phyloP scores from a whole-genome alignment of 2,797 vertebrate genomes.

The Scolopax bukidnonensis region DNA sequence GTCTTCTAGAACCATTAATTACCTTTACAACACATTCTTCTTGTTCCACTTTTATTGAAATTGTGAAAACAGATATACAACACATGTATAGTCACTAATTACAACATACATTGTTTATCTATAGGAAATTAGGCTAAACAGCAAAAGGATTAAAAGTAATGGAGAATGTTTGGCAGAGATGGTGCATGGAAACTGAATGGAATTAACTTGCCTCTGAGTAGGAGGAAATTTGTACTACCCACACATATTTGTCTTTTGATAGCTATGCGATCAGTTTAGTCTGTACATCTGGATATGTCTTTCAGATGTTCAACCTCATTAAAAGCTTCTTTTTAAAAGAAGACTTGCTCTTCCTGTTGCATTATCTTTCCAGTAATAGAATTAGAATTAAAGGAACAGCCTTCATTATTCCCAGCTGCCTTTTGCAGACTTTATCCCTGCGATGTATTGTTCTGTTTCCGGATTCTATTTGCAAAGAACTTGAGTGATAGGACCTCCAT shows the following conservation, averaged over 20 bases:
- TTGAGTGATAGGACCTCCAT: not conserved
- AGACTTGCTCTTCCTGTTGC: not conserved
- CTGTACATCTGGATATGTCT: conserved; percentile 19
- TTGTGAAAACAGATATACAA: not conserved
- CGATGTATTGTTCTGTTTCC: not conserved
- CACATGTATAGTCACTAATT: not conserved
- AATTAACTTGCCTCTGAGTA: not conserved
- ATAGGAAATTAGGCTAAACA: not conserved
- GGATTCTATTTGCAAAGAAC: not conserved
- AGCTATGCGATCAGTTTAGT: not conserved
- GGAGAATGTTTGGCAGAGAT: not conserved
- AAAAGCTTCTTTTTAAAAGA: conserved; percentile 35
- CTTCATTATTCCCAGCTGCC: not conserved
- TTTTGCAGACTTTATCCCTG: not conserved
- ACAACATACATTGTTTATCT: not conserved
- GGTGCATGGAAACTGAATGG: not conserved
- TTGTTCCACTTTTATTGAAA: not conserved
- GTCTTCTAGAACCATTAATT: not conserved
- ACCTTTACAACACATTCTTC: not conserved
- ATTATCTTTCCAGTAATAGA: conserved; percentile 35
- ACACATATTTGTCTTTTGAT: conserved; percentile 21
- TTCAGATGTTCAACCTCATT: conserved; percentile 42
- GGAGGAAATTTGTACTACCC: conserved; percentile 8
- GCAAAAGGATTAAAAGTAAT: not conserved
- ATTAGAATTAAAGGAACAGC: conserved; percentile 14